Conservation (phyloP, 2,797 vertebrate species). For the Acanthurus lineatus region DNA sequence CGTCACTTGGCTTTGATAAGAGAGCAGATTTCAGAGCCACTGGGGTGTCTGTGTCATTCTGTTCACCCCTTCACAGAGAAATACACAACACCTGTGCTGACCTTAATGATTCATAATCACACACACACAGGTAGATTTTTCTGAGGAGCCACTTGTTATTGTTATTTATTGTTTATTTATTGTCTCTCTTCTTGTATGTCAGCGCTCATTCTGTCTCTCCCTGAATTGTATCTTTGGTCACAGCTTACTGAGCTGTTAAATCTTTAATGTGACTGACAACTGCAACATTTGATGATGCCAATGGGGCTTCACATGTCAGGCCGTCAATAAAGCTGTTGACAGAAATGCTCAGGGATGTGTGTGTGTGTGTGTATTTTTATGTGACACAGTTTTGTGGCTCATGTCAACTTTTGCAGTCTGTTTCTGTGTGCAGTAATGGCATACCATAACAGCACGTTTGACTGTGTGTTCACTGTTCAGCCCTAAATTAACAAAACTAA, state of each 20-base stretch:
- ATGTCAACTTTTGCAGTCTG: constrained; percentile 35
- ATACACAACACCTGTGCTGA: constrained; percentile 72
- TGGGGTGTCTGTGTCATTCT: constrained; percentile 77
- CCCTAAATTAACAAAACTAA: constrained; percentile 1
- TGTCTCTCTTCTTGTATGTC: constrained; percentile 16
- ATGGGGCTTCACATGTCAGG: constrained; percentile 45
- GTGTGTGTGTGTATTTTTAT: neutral
- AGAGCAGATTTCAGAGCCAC: constrained; percentile 78
- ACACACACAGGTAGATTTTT: constrained; percentile 17
- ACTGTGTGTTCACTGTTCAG: constrained; percentile 7
- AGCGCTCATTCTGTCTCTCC: constrained; percentile 31
- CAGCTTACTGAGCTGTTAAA: constrained; percentile 66
- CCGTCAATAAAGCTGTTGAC: constrained; percentile 61
- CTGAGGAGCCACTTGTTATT: constrained; percentile 35
- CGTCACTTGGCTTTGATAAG: constrained; percentile 78
- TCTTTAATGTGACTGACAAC: constrained; percentile 73
- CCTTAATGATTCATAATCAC: constrained; percentile 71
- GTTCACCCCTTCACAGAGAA: constrained; percentile 73
- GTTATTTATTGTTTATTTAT: constrained; percentile 24
- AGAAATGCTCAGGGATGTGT: constrained; percentile 6
- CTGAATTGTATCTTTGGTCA: constrained; percentile 52
- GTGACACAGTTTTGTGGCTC: constrained; percentile 4
- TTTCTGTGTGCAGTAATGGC: neutral
- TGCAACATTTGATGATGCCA: constrained; percentile 56
- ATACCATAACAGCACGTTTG: constrained; percentile 8